Evolutionary conservation across 2,113 vertebrate genomes (phyloP).

Genomic region (Emydura subglobosa): DNA sequence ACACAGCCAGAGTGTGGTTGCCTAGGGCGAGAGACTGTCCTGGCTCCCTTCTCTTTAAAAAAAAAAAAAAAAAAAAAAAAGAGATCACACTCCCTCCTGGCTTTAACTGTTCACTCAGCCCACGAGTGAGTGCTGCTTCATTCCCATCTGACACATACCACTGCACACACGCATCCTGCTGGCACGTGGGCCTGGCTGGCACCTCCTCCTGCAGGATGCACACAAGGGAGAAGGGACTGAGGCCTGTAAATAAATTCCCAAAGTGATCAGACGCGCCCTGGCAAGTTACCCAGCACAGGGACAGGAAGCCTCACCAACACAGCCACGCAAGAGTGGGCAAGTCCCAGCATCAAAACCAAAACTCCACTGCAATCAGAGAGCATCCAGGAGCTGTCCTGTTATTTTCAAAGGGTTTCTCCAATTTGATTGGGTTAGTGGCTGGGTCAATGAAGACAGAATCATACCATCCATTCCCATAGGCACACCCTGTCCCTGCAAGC

Average conservation of each 20-base stretch:
- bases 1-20: accelerated
- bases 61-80: too few species aligned
- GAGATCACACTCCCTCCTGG: background rate
- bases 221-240: background rate
- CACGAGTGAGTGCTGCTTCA: background rate
- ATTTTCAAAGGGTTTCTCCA: background rate
- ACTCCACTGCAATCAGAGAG: background rate
- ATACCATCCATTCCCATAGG: background rate
- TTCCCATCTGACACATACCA: background rate
- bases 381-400: background rate
- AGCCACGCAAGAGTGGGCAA: background rate
- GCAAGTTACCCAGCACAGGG: background rate
- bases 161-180: background rate
- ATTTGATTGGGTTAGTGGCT: background rate
- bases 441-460: background rate
- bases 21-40: background rate
- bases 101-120: too few species aligned
- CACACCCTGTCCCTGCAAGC: background rate
- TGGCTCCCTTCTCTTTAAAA: background rate
- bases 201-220: background rate
- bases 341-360: background rate
- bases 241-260: background rate
- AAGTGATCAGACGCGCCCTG: background rate
- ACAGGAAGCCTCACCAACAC: background rate
- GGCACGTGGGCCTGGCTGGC: background rate